Base-by-base conservation (phyloP, 1,140 invertebrate genomes). In the Drosophila nebulosa region DNA sequence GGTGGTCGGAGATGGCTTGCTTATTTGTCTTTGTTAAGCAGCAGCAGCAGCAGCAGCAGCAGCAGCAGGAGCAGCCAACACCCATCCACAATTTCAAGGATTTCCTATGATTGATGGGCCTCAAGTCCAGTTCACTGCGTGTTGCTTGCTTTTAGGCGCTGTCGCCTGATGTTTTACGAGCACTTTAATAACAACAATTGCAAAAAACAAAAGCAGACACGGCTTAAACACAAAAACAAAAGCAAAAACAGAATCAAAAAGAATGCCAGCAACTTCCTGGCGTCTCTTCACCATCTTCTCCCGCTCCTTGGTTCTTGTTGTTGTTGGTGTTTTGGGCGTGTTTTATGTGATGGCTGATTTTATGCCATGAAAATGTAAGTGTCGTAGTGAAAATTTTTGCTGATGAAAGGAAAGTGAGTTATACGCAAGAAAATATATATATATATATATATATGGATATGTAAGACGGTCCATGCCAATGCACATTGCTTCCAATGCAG, bases 291-390 rank as follows among this genome's bases (percentile, higher is more conserved):
- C 16, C n/a, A n/a, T n/a, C n/a, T n/a, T 27, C 24, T 26, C 9
- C n/a, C 2, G 2, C 16, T 22, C 26, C 14, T 6, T 10, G 2
- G 14, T 6, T 21, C 35, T 36, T 16, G 24, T 39, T 46, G 18
- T 46, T 10, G 24, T 4, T 27, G 16, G 10, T 18, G n/a, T 21
- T 46, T 46, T 21, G 21, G 36, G 57, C 36, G 46, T 66, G 74
- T 77, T 84, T 85, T 77, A 84, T 77, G 73, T 39, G 18, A 32
- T 79, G 79, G 80, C 72, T 79, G 76, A 86, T 80, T 79, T 85
- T 77, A 85, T 85, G 80, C 62, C 78, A 85, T 85, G 81, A 85
- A 85, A 85, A 81, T 86, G 69, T 86, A 85, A 86, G 80, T 81
- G 80, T 86, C 78, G 80, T 78, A 70, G 53, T 78, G 84, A 86